Evolutionary conservation across 2,113 vertebrate genomes (phyloP), one percentile per base, ranked within the genome.

Genomic region (Ciconia boyciana): DNA sequence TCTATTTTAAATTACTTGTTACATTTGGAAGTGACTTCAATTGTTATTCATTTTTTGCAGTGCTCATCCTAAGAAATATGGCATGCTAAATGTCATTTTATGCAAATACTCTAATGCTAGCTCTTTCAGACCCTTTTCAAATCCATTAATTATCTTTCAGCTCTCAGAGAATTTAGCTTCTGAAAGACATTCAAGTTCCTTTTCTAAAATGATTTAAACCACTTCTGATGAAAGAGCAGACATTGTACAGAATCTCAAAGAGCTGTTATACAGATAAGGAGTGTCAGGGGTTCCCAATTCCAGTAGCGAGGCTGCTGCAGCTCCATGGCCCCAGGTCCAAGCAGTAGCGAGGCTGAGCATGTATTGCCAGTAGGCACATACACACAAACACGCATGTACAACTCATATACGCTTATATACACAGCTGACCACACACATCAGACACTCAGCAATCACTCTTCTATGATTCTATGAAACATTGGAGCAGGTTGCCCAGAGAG

Each of bases 141-240:
- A 83, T 77, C 77, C 75, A 75, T 92, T 94, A 89, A 91, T 93
- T 96, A 65, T 86, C 43, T 87, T 93, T 77, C 78, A 91, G 41
- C 51, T 88, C 64, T 83, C 31, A 28, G 70, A 75, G 46, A 87
- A 61, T 6, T 55, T 62, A 41, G 13, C 80, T 84, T 49, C 85
- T 85, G 77, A 86, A 89, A 77, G 39, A 58, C 66, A 31, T 57
- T 80, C 49, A 77, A 78, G 66, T 51, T 83, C 60, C 39, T 52
- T 43, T 43, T 91, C 66, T 2, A 2, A 74, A 77, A 70, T 74
- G 6, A 65, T 94, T 83, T 61, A 43, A 52, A 84, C 18, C 32
- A 32, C 72, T 65, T 74, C n/a, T 54, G 32, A 79, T 55, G 26
- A 64, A 89, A 81, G 66, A 74, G 20, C 25, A 77, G 70, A 20